These are phyloP conservation scores for Myrmecobius fasciatus DNA, from an alignment of 2,113 vertebrate genomes.

Conservation along the genomic window DNA sequence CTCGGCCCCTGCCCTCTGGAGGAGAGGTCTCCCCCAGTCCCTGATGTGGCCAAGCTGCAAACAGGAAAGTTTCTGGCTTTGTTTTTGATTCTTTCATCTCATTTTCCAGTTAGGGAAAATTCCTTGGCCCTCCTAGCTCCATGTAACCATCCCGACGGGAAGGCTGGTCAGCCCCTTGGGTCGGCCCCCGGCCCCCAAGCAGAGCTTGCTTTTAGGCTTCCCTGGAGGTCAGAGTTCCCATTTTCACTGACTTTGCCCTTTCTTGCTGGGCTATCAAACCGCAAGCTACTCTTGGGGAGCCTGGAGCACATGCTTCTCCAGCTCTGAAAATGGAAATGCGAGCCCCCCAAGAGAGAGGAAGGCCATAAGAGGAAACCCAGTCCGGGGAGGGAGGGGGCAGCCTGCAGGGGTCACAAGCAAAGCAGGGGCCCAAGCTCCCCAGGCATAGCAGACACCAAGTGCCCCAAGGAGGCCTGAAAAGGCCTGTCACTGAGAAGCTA, in stretches of 20 bases:
- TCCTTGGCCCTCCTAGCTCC: not conserved
- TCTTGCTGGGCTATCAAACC: not conserved
- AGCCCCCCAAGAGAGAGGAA: not conserved
- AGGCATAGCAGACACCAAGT: not conserved
- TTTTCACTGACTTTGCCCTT: not conserved
- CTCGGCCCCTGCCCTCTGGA: not conserved
- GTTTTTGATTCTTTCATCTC: not conserved
- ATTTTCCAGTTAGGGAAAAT: no score
- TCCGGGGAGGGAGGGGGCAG: not conserved
- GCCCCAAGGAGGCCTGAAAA: not conserved
- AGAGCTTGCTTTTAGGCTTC: not conserved
- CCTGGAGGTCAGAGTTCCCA: not conserved
- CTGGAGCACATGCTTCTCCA: slow-evolving; percentile 20
- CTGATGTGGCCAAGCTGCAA: no score
- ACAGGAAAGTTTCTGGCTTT: not conserved
- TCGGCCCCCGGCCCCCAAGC: accelerated
- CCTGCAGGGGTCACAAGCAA: not conserved
- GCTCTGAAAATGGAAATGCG: slow-evolving; percentile 23
- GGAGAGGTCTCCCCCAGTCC: not conserved
- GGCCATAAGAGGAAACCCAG: not conserved
- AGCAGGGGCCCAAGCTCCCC: not conserved
- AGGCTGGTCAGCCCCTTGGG: no score
- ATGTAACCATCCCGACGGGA: not conserved
- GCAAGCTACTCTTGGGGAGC: not conserved
- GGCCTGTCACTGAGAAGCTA: not conserved